Base-by-base conservation (phyloP, 2,797 vertebrate genomes). In the Amphiprion clarkii region DNA sequence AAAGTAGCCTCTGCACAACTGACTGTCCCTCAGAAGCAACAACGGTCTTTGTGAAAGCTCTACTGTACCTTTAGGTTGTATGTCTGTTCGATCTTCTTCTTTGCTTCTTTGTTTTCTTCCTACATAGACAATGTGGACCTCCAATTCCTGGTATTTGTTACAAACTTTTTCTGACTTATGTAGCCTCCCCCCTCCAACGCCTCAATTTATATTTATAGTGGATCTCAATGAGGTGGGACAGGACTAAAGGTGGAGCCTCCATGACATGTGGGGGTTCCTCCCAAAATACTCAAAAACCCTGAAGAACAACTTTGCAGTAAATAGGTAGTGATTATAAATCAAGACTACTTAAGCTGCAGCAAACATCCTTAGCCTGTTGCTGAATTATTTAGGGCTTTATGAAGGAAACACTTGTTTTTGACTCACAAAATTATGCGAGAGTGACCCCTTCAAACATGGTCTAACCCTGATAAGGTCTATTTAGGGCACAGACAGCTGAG, bases 401-500 rank as follows among this genome's bases (percentile, higher is more conserved):
- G 3, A 72, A 44, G 12, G 13, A 69, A 76, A 54, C 0, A 0
- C 0, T 5, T 33, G 14, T 46, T 73, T 69, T 57, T 8, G 4
- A 54, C 40, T 42, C 0, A 33, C 7, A 19, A 25, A 27, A 33
- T 27, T 31, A 46, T 63, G 19, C 61, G 10, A 74, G 12, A 23
- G 11, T 19, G 29, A 81, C 78, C 85, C 88, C 87, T 82, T 83
- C 59, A 65, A 67, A 81, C 77, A 53, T 95, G 90, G 93, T 88
- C 77, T 78, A 74, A 75, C 83, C 93, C 89, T 90, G 93, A 93
- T 94, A 88, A 89, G 73, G 81, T 92, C 93, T 96, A 95, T 95
- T 96, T 95, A 92, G 83, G 93, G 94, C 88, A 82, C 70, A 81
- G 85, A 95, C 95, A 96, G 95, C 94, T 96, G 95, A 95, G 93